Base-by-base conservation (phyloP, 2,113 vertebrate genomes). In the Pardalotus punctatus region DNA sequence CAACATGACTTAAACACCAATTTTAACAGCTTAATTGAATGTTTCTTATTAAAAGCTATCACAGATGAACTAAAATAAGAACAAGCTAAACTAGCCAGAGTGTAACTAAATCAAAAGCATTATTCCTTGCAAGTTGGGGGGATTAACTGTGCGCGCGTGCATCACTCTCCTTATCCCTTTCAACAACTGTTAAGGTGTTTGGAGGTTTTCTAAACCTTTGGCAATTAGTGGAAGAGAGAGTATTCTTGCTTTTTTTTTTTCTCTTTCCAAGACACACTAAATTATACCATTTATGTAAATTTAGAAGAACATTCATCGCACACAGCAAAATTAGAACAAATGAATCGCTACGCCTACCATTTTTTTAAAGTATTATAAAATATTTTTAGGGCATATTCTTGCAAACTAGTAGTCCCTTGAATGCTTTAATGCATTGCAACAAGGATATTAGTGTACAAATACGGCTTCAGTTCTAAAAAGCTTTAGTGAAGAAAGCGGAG, bases 21-120 rank as follows among this genome's bases (percentile, higher is more conserved):
- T 88, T 94, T 86, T 94, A 94, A 92, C 90, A 95, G 81, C 86
- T 92, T 95, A 96, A 96, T 78, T 94, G 88, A 96, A 95, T 80
- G 86, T 89, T 93, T 90, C 88, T 86, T 95, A 95, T 93, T 95
- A 95, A 87, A 92, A 89, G 74, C 69, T 92, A 92, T 89, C 92
- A 84, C 27, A 93, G 83, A 94, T 67, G 76, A 95, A 77, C 76
- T 94, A 85, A 94, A 84, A 80, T 89, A 93, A 76, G 92, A 87
- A 78, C 25, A 22, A 78, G 81, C 54, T 82, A 70, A 71, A 91
- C 76, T 92, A 86, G 54, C 61, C 67, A 58, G 83, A 56, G 78
- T 93, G 79, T 72, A 84, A 72, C 93, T 93, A 85, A 96, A 89
- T 88, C 88, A 86, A 56, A 82, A 77, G 38, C 42, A 56, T 90